Conservation (phyloP, 2,888 invertebrate genomes). For the Dasypogon diadema region DNA sequence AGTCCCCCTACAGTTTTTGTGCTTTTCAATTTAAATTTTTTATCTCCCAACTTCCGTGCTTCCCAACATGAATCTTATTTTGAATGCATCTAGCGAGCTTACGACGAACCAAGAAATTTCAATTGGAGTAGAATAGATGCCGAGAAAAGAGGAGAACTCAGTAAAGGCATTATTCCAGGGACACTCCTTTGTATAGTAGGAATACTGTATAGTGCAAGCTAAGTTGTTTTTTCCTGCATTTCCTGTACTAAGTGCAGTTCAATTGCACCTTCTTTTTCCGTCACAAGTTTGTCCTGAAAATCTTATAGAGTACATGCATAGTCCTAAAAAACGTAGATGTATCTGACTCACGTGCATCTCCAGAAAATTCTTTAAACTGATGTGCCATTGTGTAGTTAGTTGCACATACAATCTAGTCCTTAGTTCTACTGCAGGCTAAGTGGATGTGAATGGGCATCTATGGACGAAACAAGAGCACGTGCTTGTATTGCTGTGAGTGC, state of each 20-base stretch:
- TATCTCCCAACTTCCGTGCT: conserved; percentile 31
- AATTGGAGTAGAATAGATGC: not conserved
- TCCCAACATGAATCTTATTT: conserved; percentile 5
- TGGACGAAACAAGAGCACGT: conserved; percentile 33
- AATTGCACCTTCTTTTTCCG: conserved; percentile 32
- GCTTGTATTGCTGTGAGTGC: conserved; percentile 28
- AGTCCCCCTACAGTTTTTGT: conserved; percentile 2
- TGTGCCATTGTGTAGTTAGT: conserved; percentile 38
- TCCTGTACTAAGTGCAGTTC: conserved; percentile 44
- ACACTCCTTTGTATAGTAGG: not conserved
- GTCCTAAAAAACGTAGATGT: not conserved
- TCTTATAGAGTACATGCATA: not conserved
- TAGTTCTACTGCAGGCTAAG: conserved; percentile 39
- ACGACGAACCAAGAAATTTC: conserved; percentile 7
- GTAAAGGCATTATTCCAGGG: not conserved
- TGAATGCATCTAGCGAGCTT: conserved; percentile 20
- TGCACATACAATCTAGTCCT: conserved; percentile 40
- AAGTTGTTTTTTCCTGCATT: conserved; percentile 32
- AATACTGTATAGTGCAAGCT: not conserved
- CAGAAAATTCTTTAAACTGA: conserved; percentile 41
- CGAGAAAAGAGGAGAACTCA: not conserved
- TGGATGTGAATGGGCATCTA: conserved; percentile 45
- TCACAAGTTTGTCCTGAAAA: conserved; percentile 1
- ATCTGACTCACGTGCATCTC: conserved; percentile 30
- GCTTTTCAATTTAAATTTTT: conserved; percentile 44